Evolutionary conservation across 1,140 invertebrate genomes (phyloP), one percentile per base, ranked within the genome.

Genomic region (Diabrotica virgifera): DNA sequence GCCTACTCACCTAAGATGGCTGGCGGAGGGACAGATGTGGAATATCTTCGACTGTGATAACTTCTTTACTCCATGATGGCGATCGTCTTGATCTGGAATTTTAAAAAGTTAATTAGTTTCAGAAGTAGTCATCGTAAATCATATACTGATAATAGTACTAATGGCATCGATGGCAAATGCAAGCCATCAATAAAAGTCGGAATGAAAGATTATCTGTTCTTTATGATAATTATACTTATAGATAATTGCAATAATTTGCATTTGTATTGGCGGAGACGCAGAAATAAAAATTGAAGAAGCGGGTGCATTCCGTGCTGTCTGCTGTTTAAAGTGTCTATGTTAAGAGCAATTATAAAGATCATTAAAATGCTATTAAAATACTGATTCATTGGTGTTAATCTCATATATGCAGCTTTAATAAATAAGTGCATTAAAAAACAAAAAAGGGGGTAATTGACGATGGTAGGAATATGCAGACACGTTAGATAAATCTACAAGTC

Each of bases 1-100:
- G 59, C 52, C 59, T 40, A 71, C 72, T 73, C 58, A 73, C 72
- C 72, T 72, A 73, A 73, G 64, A 73, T 73, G 72, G 72, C 72
- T 68, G 72, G 53, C 62, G 46, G 63, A 54, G 46, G 63, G 63
- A 61, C 70, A 73, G 72, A 73, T 72, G 68, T 46, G 54, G 67
- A 67, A 69, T 71, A 70, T 70, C 63, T 67, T 51, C 40, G 35
- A 40, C 37, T 12, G 40, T 37, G 63, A 69, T 52, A 63, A 67
- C 68, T 71, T 71, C 68, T 71, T 71, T 68, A 73, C 67, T 71
- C 70, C 72, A 73, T 73, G 62, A 57, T 71, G 61, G 63, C 46
- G 61, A 64, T 59, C 58, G 59, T 58, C 13, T 38, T 36, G 59
- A 51, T 56, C 70, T 71, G 64, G 63, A 72, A 72, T 59, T 62